Evolutionary conservation across 1,140 invertebrate species (phyloP), one percentile per base, ranked within the genome.

Genomic region (Brachionus asplanchnoidis): DNA sequence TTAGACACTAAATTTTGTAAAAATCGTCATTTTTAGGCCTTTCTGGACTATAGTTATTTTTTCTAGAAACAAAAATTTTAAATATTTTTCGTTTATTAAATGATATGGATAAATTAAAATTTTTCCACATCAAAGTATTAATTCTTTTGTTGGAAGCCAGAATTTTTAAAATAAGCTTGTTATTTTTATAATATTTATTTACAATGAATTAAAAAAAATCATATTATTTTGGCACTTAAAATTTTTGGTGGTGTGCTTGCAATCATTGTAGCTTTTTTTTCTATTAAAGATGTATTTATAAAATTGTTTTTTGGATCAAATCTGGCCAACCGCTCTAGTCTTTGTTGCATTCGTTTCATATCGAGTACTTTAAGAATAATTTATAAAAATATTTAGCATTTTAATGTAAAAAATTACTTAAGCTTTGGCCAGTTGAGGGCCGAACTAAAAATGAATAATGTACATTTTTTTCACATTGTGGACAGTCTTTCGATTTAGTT

Each of bases 401-500:
- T 42, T 17, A 28, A 44, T 44, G 26, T 12, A 14, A 50, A 32
- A 46, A 26, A n/a, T 56, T 44, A 82, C 79, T 65, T 65, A 65
- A 44, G 44, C 65, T 82, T 65, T 82, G 79, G 3, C 65, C 65
- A 36, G 65, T 68, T 17, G 53, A 65, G 20, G 79, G 79, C n/a
- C 42, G 26, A 9, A 82, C 65, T 60, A 82, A 46, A 82, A 82
- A 82, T 82, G 79, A 82, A 36, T 82, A 82, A 44, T 82, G 53
- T 23, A 82, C 53, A 42, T 20, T 65, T 65, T 60, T 65, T 65
- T 60, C 32, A 68, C 79, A 82, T 20, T 14, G 17, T 36, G 79
- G 53, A 60, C 79, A 82, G 5, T 26, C 32, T 82, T 68, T 82
- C 6, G 53, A 82, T 44, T 82, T 82, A 3, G 36, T 40, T 36